Evolutionary conservation across 2,797 vertebrate genomes (phyloP), one percentile per base, ranked within the genome.

Genomic region (Mormyrus hasselquistii): DNA sequence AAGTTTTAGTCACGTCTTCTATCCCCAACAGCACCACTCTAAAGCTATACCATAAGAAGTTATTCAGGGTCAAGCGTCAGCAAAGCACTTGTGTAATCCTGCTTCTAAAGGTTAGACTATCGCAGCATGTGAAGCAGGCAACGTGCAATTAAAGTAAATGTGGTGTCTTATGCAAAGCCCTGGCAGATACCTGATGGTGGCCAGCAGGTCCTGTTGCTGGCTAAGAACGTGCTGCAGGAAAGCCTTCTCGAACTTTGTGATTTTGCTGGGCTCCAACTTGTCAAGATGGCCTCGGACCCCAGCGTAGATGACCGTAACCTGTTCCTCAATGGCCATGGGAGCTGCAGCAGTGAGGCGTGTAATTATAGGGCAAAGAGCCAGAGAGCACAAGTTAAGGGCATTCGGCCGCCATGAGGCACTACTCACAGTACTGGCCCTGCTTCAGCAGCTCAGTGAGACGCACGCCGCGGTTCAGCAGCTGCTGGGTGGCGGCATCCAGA

Each of bases 261-360:
- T 99, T 94, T 99, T 99, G 96, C 96, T 98, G 90, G 99, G 98
- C 90, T 99, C 99, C 95, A 99, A 94, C 91, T 99, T 99, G 95
- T 99, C 99, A 94, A 99, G 93, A 92, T 98, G 94, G 73, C 99
- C 99, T 92, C 98, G 97, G 47, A 99, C 99, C 90, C 99, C 99
- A 2, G 99, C 99, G 1, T 98, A 99, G 93, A 99, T 99, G 88
- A 99, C 98, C 0, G 98, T 94, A 3, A 99, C 98, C 94, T 99
- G 99, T 76, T 99, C 98, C 93, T 99, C 99, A 91, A 99, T 99
- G 90, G 99, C 98, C 98, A 99, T 99, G 92, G 99, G 99, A 90
- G 91, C 98, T 96, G 88, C 0, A n/a, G 52, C 69, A 38, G 10
- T 38, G 4, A 89, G 10, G 5, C 19, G 79, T 14, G n/a, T 22